Base-by-base conservation (phyloP, 2,888 invertebrate genomes). In the Athalia circularis region DNA sequence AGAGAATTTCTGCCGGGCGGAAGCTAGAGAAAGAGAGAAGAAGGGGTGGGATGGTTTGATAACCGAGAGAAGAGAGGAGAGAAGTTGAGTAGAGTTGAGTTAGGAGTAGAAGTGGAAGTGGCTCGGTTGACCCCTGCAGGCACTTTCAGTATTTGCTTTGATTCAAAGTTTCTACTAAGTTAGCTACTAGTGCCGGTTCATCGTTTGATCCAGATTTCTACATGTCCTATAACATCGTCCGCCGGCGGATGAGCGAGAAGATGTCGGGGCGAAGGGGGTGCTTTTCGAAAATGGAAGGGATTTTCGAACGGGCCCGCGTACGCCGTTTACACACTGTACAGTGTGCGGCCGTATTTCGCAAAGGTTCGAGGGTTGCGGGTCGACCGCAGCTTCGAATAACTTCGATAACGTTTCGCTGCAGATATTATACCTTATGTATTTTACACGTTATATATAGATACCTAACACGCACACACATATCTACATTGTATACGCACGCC, bases 111-210 rank as follows among this genome's bases (percentile, higher is more conserved):
- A 43, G 74, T 9, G 43, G 67, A n/a, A 6, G 4, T 47, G 9
- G n/a, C 57, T 29, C 50, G 65, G 81, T 84, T 86, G 88, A 87
- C 86, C 88, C 87, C 88, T 85, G 85, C 86, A 86, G 88, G 86
- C 87, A 88, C 85, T 88, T 88, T 85, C 85, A 82, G 84, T 88
- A 87, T 89, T 89, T 90, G 87, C 90, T 89, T 90, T 89, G 89
- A 90, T 89, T 90, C 86, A 81, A 88, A 89, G 88, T 89, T 90
- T 87, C 86, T 87, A 86, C 84, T 86, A 89, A 89, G 89, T 89
- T 88, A 88, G 88, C 88, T 89, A 89, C 84, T 74, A 77, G 43
- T 65, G 47, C 43, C 65, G 57, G 57, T 62, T 62, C 29, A 68
- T 50, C 77, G 57, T 65, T 61, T 65, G 62, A 74, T 77, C 67